Evolutionary conservation across 35 echinoderm and acorn worm genomes (phyloP), one percentile per base, ranked within the genome.

Genomic region (Diadema setosum): DNA sequence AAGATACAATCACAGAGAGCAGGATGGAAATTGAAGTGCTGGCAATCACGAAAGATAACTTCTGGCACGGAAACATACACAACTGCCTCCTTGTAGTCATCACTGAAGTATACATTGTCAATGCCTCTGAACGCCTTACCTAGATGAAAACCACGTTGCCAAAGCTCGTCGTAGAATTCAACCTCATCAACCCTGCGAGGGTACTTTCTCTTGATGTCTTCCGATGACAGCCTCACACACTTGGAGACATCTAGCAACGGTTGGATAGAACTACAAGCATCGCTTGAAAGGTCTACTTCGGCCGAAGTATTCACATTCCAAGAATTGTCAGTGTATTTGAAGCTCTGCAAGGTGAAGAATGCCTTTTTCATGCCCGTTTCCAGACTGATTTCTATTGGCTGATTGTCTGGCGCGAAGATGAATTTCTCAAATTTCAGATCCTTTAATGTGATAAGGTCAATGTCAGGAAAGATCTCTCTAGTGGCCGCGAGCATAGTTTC

Each of bases 401-500:
- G 46, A 32, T 82, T 39, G 11, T 88, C 60, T 44, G 92, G 74
- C 1, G 92, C 85, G 56, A 98, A 98, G n/a, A 98, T 81, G 41
- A 98, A 98, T 64, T 90, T 78, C 31, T 98, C 96, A 87, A 98
- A 98, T 48, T 88, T 89, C 14, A 94, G 43, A 45, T 94, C 89
- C 40, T 89, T 85, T 20, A 98, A 52, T 4, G 89, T 94, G 16
- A 89, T 82, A 17, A 82, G 70, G 2, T 86, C 91, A 27, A 44
- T 33, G 61, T 94, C 74, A 21, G 65, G 80, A 61, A 82, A 86
- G 27, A 89, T 32, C 2, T 83, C 81, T 42, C 75, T 35, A n/a
- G 88, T 50, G 27, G 96, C 96, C 24, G 93, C 89, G 3, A 98
- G 35, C 70, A 94, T 87, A 5, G 93, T 89, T 63, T 98, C 96